These are phyloP conservation scores for Clarias batrachus DNA, from an alignment of 2,113 vertebrate species.

Conservation along the genomic window DNA sequence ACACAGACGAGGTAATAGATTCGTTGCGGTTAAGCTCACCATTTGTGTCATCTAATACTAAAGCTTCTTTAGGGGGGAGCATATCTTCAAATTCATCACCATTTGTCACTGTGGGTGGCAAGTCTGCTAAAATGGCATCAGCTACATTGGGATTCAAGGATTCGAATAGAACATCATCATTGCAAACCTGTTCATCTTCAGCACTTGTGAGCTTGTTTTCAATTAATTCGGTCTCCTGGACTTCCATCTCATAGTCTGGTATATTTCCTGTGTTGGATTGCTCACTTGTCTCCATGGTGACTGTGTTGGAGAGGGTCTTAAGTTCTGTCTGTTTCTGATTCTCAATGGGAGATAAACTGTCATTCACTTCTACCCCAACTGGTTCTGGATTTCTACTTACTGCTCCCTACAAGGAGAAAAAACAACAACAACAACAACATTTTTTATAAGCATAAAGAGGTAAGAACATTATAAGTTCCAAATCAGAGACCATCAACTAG, in stretches of 20 bases:
- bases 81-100: constrained; percentile 47
- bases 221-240: constrained; percentile 58
- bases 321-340: constrained; percentile 60
- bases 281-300: constrained; percentile 77
- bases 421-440: neutral
- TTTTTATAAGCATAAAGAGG: too few relatives aligned
- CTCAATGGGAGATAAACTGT: constrained; percentile 64
- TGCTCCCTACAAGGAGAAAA: constrained; percentile 62
- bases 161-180: constrained; percentile 48
- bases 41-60: constrained; percentile 55
- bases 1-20: constrained; percentile 68
- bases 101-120: constrained; percentile 35
- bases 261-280: constrained; percentile 59
- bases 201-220: constrained; percentile 52
- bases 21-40: constrained; percentile 71
- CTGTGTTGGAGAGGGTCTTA: constrained; percentile 54
- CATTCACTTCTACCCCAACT: constrained; percentile 65
- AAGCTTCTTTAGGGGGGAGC: constrained; percentile 55
- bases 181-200: constrained; percentile 56
- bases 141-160: constrained; percentile 34
- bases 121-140: constrained; percentile 42
- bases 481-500: neutral
- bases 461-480: neutral
- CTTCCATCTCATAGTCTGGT: constrained; percentile 65
- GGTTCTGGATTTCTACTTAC: constrained; percentile 53